A percentile compares a stretch with the other conserved stretches of the same genome.
Conservation (phyloP, 2,888 invertebrate species). For the Tachina fera region DNA sequence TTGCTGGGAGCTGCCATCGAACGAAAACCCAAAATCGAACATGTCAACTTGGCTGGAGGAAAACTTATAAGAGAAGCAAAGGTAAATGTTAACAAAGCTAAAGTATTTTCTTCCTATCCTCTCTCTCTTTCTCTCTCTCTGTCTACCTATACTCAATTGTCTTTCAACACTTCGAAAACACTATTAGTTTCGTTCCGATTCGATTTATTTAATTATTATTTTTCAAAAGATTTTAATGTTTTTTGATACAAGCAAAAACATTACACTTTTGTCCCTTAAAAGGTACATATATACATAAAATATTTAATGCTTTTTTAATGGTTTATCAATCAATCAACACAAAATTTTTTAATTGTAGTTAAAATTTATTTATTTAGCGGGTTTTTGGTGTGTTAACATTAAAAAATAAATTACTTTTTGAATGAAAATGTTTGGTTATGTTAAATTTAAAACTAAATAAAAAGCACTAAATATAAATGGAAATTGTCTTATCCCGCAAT, state of each 20-base stretch:
- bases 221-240: slow-evolving; percentile 50
- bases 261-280: slow-evolving; percentile 21
- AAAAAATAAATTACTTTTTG: slow-evolving; percentile 20
- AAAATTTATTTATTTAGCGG: slow-evolving; percentile 28
- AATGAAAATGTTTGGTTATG: slow-evolving; percentile 19
- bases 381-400: slow-evolving; percentile 57
- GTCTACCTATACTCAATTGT: slow-evolving; percentile 5
- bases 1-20: slow-evolving; percentile 96
- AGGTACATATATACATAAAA: slow-evolving; percentile 27
- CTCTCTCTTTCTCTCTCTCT: slow-evolving; percentile 4
- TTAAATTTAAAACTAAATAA: slow-evolving; percentile 74
- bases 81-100: slow-evolving; percentile 85
- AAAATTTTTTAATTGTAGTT: slow-evolving; percentile 61
- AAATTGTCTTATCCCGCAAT: slow-evolving; percentile 33
- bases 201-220: not conserved
- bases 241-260: slow-evolving; percentile 43
- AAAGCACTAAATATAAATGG: slow-evolving; percentile 80
- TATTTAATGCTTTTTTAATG: slow-evolving; percentile 81
- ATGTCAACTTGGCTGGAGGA: slow-evolving; percentile 97
- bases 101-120: slow-evolving; percentile 28
- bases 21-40: slow-evolving; percentile 96
- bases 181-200: not conserved
- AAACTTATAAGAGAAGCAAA: slow-evolving; percentile 98
- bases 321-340: slow-evolving; percentile 67
- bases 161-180: slow-evolving; percentile 12